These are phyloP conservation scores for Xiphydria camelus DNA, from an alignment of 2,888 invertebrate genomes.

Conservation along the genomic window DNA sequence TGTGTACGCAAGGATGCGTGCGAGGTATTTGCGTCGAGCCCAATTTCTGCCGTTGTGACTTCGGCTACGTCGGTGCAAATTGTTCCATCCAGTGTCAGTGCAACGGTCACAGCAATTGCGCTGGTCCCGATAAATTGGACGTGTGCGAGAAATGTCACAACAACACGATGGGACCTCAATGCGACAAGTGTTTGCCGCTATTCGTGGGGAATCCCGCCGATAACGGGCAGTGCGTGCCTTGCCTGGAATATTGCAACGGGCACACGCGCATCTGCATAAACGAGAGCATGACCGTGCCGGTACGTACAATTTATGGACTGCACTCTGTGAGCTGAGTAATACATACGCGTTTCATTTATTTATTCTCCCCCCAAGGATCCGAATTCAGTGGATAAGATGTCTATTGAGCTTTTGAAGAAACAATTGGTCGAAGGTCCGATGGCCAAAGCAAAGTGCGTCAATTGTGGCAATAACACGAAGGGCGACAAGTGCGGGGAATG, in stretches of 20 bases:
- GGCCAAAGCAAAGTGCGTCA: constrained; percentile 78
- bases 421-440: constrained; percentile 70
- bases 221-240: constrained; percentile 85
- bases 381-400: constrained; percentile 51
- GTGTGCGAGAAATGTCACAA: constrained; percentile 85
- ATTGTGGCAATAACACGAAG: constrained; percentile 81
- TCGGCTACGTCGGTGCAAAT: constrained; percentile 93
- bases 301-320: too few relatives aligned
- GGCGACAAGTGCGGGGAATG: constrained; percentile 84
- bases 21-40: constrained; percentile 84
- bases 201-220: constrained; percentile 89
- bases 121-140: constrained; percentile 81
- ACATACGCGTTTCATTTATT: background rate
- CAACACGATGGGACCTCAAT: constrained; percentile 91
- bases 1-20: constrained; percentile 84
- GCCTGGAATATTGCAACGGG: constrained; percentile 85
- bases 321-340: too few relatives aligned
- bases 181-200: constrained; percentile 86
- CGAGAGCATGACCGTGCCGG: constrained; percentile 58
- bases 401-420: constrained; percentile 63
- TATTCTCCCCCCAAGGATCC: constrained; percentile 41
- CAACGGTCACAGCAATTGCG: constrained; percentile 92
- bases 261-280: constrained; percentile 82
- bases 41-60: constrained; percentile 84
- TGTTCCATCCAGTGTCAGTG: constrained; percentile 94